Base-by-base conservation (phyloP, 2,888 invertebrate genomes). In the Drosophila buzzatii region DNA sequence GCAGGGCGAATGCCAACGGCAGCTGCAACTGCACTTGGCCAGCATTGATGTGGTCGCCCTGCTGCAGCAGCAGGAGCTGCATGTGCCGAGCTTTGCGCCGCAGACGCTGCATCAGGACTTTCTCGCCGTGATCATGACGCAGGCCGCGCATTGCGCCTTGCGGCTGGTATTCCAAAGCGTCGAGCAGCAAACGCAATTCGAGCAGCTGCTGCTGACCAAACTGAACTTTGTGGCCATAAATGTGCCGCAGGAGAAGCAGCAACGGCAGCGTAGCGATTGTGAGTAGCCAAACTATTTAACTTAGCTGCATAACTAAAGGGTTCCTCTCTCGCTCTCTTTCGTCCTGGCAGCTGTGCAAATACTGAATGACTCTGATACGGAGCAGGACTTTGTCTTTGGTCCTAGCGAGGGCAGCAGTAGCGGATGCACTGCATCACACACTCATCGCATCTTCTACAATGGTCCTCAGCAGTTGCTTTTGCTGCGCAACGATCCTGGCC, bases 21-120 rank as follows among this genome's bases (percentile, higher is more conserved):
- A 79, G 31, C 31, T 82, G 57, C 88, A 81, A 44, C 49, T 79
- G 10, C 67, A 82, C 14, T 9, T 89, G 41, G 63, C 76, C 18
- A 82, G 53, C 41, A 52, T 89, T 9, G 45, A 81, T 55, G 69
- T 76, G 8, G 45, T 51, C 3, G 53, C 70, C 8, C 39, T 91
- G 44, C 58, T 92, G 27, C 61, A 70, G 16, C 59, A 83, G 5
- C 79, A 77, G 41, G 65, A 75, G 16, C 33, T 62, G 4, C 77
- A 80, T 69, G 70, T 76, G 16, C 73, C 92, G 4, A 79, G 55
- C 14, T 92, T 92, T 56, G 53, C 61, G 0, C 39, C 75, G 4
- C 9, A 58, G 0, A 82, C 84, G 4, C 20, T 92, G 51, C 90
- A 92, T 66, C 91, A 91, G 51, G 92, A 92, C 65, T 88, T 92